Evolutionary conservation across 2,113 vertebrate species (phyloP), one percentile per base, ranked within the genome.

Genomic region (Rhizomys pruinosus): DNA sequence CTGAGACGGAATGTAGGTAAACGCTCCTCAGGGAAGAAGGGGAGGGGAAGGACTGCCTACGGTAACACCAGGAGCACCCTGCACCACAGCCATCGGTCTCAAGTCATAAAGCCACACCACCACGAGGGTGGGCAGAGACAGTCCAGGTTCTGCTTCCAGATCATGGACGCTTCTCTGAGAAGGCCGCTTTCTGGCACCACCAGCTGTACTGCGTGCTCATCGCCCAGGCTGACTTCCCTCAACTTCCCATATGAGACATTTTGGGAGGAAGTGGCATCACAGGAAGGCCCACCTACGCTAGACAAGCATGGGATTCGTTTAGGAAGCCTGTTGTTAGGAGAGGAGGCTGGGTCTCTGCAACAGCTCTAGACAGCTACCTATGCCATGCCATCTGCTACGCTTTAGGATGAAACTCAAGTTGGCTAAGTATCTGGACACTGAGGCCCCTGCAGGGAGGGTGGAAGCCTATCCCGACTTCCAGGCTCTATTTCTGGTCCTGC

Each of bases 401-500:
- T 19, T 69, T 32, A 32, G 44, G 1, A 25, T 9, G 23, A 29
- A 39, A 34, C 80, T 34, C 47, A 52, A 11, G 47, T 52, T 52
- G 11, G 39, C 39, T 82, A 10, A 39, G 55, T n/a, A n/a, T 16
- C 20, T 6, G 7, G 20, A 47, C 39, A 78, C 44, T 10, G n/a
- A n/a, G n/a, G 12, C 1, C 0, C 57, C 44, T 3, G 69, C 64
- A 9, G 47, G 32, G 5, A 47, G 71, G 25, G 63, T 2, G 16
- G 71, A 34, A 22, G 34, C 42, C 32, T 7, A 59, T 15, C 44
- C n/a, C 13, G 5, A 42, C 42, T 15, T 66, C 13, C 91, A 1
- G 59, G 92, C 87, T 6, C 96, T 57, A 93, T 78, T 96, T 97
- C 55, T 42, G 95, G 47, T 94, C 95, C 96, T 97, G 97, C 95